A percentile compares a stretch with the other conserved stretches of the same genome.
phyloP scores from a whole-genome alignment of 2,888 invertebrate species.

The Agriotes lineatus region DNA sequence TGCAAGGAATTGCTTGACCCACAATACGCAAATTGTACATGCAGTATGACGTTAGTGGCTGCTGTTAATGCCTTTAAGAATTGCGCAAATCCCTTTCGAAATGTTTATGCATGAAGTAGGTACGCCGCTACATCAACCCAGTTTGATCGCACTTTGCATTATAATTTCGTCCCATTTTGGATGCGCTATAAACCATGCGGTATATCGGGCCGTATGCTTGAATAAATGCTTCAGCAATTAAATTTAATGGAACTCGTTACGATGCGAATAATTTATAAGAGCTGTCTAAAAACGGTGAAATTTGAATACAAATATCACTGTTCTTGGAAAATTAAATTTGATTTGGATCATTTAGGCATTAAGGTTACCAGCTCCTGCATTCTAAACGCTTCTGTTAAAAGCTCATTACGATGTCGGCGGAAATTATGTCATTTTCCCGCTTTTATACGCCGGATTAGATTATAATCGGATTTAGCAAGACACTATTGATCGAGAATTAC shows the following conservation, averaged over 20 bases:
- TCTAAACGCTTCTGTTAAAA: constrained; percentile 20
- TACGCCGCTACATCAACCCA: constrained; percentile 25
- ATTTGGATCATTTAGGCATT: constrained; percentile 31
- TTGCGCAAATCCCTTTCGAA: constrained; percentile 28
- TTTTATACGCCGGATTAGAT: constrained; percentile 8
- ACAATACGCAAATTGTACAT: constrained; percentile 15
- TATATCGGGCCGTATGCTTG: constrained; percentile 30
- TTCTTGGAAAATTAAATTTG: constrained; percentile 34
- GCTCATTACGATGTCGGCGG: constrained; percentile 12
- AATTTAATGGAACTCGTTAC: constrained; percentile 46
- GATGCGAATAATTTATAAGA: constrained; percentile 37
- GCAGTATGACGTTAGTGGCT: constrained; percentile 23
- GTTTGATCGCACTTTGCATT: constrained; percentile 27
- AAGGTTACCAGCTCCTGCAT: constrained; percentile 25
- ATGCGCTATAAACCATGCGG: constrained; percentile 25
- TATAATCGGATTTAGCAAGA: constrained; percentile 9
- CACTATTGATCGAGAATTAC: background rate
- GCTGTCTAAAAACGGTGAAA: constrained; percentile 38
- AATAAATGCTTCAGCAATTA: constrained; percentile 47
- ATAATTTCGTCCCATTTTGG: constrained; percentile 26
- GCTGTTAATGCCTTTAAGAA: constrained; percentile 26
- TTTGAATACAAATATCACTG: constrained; percentile 43
- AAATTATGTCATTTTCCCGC: constrained; percentile 16
- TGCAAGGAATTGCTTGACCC: constrained; percentile 2
- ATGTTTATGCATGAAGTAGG: constrained; percentile 32